Percentiles rank a stretch among this genome's conserved stretches.
Evolutionary conservation across 2,113 vertebrate species (phyloP).

Genomic region (Rattus norvegicus): GRCr8 NC_086033.1:78119501-78120000

Average conservation of each 20-base stretch:
- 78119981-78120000: not conserved
- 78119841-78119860: not conserved
- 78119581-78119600: not conserved
- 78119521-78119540: not conserved
- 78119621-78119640: not conserved
- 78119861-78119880: not conserved
- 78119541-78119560: no score
- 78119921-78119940: not conserved
- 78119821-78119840: not conserved
- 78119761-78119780: no score
- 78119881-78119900: not conserved
- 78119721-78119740: not conserved
- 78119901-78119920: not conserved
- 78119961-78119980: not conserved
- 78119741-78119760: not conserved
- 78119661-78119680: not conserved
- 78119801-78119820: not conserved
- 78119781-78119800: not conserved
- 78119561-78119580: not conserved
- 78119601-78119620: not conserved
- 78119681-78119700: not conserved
- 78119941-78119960: not conserved
- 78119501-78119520: accelerated
- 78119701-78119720: not conserved
- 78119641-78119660: not conserved